Conservation (phyloP, 1,140 invertebrate species). For the Drosophila parabipectinata region DNA sequence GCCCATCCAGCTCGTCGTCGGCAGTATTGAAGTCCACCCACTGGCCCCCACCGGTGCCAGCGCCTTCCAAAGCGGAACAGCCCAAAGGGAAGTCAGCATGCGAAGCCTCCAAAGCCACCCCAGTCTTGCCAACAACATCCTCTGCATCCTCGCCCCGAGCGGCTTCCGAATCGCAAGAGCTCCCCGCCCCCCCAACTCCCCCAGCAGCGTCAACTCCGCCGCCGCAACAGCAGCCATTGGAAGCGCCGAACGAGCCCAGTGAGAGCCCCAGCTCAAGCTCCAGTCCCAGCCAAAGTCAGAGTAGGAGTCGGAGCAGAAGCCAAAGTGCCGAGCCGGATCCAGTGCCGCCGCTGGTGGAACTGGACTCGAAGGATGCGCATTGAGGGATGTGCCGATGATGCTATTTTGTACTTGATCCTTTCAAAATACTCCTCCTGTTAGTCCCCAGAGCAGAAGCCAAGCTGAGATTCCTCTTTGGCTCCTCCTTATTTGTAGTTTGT, state of each 20-base stretch:
- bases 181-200: conserved; percentile 17
- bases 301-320: conserved; percentile 13
- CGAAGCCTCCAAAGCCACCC: not conserved
- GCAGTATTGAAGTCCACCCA: conserved; percentile 20
- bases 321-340: conserved; percentile 31
- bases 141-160: not conserved
- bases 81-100: conserved; percentile 8
- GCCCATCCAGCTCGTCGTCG: conserved; percentile 26
- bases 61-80: conserved; percentile 9
- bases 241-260: not conserved
- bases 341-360: conserved; percentile 39
- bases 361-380: conserved; percentile 34
- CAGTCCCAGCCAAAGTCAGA: conserved; percentile 17
- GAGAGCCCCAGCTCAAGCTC: conserved; percentile 2
- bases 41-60: conserved; percentile 12
- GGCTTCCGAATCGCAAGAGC: not conserved
- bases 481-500: conserved; percentile 23
- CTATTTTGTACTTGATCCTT: conserved; percentile 35
- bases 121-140: not conserved
- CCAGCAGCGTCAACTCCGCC: conserved; percentile 6
- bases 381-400: conserved; percentile 1
- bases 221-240: not conserved
- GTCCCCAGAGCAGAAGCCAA: not conserved
- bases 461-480: conserved; percentile 11
- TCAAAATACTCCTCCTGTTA: conserved; percentile 38